Conservation (phyloP, 2,113 vertebrate species). For the Macroglossus sobrinus region DNA sequence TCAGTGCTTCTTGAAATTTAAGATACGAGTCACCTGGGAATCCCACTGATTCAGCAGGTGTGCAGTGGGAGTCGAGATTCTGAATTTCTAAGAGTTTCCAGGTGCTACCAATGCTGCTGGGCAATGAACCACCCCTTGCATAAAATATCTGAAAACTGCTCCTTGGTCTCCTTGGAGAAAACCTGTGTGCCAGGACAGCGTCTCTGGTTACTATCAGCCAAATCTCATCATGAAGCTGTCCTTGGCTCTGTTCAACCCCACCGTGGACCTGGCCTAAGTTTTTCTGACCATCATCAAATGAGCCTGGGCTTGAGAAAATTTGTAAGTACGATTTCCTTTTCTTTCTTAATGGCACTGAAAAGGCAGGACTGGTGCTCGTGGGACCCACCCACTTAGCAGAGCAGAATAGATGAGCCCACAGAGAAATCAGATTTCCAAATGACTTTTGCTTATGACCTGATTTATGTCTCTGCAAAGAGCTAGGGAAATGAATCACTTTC, state of each 20-base stretch:
- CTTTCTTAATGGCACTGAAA: background rate
- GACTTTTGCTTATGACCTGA: constrained; percentile 62
- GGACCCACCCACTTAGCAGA: background rate
- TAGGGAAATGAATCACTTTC: background rate
- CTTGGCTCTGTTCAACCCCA: background rate
- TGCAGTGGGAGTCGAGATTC: accelerated
- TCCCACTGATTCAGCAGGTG: background rate
- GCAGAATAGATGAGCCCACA: background rate
- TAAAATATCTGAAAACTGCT: background rate
- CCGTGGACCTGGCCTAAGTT: background rate
- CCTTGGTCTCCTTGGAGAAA: accelerated
- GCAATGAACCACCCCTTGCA: background rate
- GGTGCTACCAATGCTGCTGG: background rate
- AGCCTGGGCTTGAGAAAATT: background rate
- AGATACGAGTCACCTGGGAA: background rate
- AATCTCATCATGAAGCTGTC: accelerated
- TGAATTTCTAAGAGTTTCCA: background rate
- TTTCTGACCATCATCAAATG: background rate
- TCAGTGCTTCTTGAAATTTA: background rate
- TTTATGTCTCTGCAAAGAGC: background rate
- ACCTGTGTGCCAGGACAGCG: accelerated
- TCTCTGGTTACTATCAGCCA: background rate
- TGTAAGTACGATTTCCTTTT: background rate
- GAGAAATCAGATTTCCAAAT: constrained; percentile 60
- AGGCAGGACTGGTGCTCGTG: background rate